phyloP scores from a whole-genome alignment of 2,888 invertebrate genomes.

The Drosophila gaucha region DNA sequence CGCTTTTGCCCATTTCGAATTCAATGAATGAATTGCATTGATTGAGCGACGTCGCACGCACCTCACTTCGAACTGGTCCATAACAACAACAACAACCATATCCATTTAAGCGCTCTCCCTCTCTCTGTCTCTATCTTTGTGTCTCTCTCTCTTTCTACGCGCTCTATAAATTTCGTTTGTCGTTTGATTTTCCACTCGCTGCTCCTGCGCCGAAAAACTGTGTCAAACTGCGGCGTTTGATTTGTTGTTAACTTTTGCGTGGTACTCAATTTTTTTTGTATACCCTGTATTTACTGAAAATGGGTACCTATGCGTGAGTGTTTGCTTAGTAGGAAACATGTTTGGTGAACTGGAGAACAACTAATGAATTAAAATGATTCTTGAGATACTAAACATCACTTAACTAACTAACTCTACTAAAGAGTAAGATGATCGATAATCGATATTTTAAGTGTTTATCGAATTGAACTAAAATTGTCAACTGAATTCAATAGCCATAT shows the following conservation, averaged over 20 bases:
- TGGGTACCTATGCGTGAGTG: not conserved
- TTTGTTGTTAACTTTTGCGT: slow-evolving; percentile 71
- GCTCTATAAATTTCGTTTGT: slow-evolving; percentile 67
- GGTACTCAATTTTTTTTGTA: slow-evolving; percentile 45
- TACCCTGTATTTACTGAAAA: not conserved
- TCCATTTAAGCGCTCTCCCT: slow-evolving; percentile 15
- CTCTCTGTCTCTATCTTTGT: not conserved
- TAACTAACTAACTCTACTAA: too few species aligned
- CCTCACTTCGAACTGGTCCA: slow-evolving; percentile 45
- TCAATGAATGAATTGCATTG: slow-evolving; percentile 79
- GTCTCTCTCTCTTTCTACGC: slow-evolving; percentile 31
- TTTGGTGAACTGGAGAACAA: too few species aligned
- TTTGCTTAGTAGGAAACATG: too few species aligned
- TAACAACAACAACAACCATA: slow-evolving; percentile 10
- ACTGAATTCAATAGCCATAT: too few species aligned
- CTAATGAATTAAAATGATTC: too few species aligned
- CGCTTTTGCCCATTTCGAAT: slow-evolving; percentile 54
- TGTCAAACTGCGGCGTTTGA: slow-evolving; percentile 68
- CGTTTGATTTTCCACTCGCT: slow-evolving; percentile 48
- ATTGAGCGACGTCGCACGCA: slow-evolving; percentile 74
- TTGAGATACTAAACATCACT: too few species aligned
- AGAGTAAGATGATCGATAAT: too few species aligned
- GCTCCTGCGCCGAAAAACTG: slow-evolving; percentile 57
- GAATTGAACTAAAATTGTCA: too few species aligned
- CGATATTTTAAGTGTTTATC: too few species aligned